A percentile compares a stretch with the other conserved stretches of the same genome.
Conservation (phyloP, 1,140 invertebrate genomes). For the Caenorhabditis briggsae region DNA sequence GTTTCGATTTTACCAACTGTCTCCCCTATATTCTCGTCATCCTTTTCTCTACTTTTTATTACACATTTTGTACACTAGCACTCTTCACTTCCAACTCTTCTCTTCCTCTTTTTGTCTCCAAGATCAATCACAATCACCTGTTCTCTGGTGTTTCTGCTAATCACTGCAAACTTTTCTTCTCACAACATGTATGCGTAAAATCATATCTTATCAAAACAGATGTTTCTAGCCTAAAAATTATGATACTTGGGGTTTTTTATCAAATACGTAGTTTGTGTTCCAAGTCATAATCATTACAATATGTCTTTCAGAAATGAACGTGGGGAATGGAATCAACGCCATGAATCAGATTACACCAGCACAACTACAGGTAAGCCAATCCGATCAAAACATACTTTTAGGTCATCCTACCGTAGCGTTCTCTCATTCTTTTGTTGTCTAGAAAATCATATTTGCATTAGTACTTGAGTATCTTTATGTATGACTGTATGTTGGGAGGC, state of each 20-base stretch:
- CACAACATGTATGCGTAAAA: no score
- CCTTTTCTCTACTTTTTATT: not conserved
- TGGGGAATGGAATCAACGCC: conserved; percentile 14
- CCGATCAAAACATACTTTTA: not conserved
- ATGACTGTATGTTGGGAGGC: not conserved
- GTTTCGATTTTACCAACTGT: conserved; percentile 34
- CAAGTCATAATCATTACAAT: not conserved
- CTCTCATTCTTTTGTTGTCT: conserved; percentile 19
- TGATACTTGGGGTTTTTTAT: no score
- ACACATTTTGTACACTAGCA: conserved; percentile 28
- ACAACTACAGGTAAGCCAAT: conserved; percentile 8
- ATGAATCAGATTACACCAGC: not conserved
- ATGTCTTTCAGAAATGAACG: conserved; percentile 41
- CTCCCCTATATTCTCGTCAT: not conserved
- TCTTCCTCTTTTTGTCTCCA: conserved; percentile 14
- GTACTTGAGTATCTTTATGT: conserved; percentile 37
- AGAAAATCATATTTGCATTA: conserved; percentile 44
- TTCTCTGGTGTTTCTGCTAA: conserved; percentile 1
- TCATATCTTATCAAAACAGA: not conserved
- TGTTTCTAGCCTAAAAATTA: not conserved
- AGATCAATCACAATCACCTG: conserved; percentile 34
- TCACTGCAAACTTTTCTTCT: not conserved
- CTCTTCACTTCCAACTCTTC: not conserved
- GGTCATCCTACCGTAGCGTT: not conserved
- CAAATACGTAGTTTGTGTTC: no score